Base-by-base conservation (phyloP, 1,140 invertebrate species). In the Zaprionus ghesquierei region DNA sequence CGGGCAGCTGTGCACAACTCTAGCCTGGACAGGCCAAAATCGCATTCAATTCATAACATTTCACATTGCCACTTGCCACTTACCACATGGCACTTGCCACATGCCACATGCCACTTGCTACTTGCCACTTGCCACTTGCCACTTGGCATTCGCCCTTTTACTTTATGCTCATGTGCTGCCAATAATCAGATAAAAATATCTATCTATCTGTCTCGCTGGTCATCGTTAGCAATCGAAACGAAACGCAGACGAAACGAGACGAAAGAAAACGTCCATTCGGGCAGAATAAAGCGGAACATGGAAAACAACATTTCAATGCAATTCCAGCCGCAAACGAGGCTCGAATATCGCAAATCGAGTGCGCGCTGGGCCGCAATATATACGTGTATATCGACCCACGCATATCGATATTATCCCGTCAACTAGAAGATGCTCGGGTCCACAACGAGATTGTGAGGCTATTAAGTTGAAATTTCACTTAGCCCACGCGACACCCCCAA, bases 401-500 rank as follows among this genome's bases (percentile, higher is more conserved):
- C 70, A 73, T 79, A 71, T 62, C 68, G 61, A 77, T 46, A 46
- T 46, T 46, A 46, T 46, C 4, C 41, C 41, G 15, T 46, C 41
- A 72, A 77, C 66, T 68, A 79, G 78, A 31, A 31, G 25, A 49
- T 12, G 12, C 31, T 51, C n/a, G 1, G 10, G 20, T 9, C 18
- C 53, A 22, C 31, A 20, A 6, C 22, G 46, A 61, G 62, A 81
- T 77, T 81, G 59, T 65, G 65, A 70, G 51, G 29, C 51, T 66
- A 51, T 75, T 81, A 61, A 49, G 41, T 77, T 27, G 38, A 69
- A 73, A 65, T 72, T 85, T 77, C 81, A 81, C 86, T 85, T 75
- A 31, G 33, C 5, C 49, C 20, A 15, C 23, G 5, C 46, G 59
- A 15, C n/a, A 12, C 3, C 18, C 9, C 9, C 18, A 3, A 20